Percentiles rank a stretch among this genome's conserved stretches.
Evolutionary conservation across 1,140 invertebrate species (phyloP).

Genomic region (Drosophila sp.): DNA sequence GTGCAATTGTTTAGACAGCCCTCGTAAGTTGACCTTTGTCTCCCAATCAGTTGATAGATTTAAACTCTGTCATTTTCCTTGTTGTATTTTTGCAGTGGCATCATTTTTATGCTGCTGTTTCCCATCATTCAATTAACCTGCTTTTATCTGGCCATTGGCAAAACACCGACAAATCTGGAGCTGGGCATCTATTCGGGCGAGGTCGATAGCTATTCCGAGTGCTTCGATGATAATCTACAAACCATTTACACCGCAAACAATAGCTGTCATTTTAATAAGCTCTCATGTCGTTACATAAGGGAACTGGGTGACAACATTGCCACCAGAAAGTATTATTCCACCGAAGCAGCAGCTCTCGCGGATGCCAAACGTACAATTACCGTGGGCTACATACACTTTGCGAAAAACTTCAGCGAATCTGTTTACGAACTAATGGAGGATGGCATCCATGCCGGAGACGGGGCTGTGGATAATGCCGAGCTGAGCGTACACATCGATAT

Average conservation of each 20-base stretch:
- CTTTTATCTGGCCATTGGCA: slow-evolving; percentile 93
- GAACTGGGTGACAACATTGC: slow-evolving; percentile 85
- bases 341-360: slow-evolving; percentile 85
- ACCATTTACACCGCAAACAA: slow-evolving; percentile 69
- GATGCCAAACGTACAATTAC: slow-evolving; percentile 87
- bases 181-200: slow-evolving; percentile 92
- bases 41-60: too few species aligned
- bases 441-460: slow-evolving; percentile 85
- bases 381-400: slow-evolving; percentile 90
- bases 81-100: slow-evolving; percentile 86
- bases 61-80: neutral
- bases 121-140: slow-evolving; percentile 92
- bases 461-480: slow-evolving; percentile 86
- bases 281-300: slow-evolving; percentile 87
- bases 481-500: slow-evolving; percentile 86
- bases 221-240: slow-evolving; percentile 67
- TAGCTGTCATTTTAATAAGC: slow-evolving; percentile 85
- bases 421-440: slow-evolving; percentile 86
- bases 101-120: slow-evolving; percentile 92
- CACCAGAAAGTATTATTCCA: slow-evolving; percentile 63
- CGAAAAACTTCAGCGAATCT: slow-evolving; percentile 90
- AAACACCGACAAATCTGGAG: slow-evolving; percentile 89
- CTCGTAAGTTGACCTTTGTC: slow-evolving; percentile 85
- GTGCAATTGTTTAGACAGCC: slow-evolving; percentile 88
- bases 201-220: slow-evolving; percentile 80